Conservation (phyloP, 2,113 vertebrate species). For the Mionectes macconnelli region DNA sequence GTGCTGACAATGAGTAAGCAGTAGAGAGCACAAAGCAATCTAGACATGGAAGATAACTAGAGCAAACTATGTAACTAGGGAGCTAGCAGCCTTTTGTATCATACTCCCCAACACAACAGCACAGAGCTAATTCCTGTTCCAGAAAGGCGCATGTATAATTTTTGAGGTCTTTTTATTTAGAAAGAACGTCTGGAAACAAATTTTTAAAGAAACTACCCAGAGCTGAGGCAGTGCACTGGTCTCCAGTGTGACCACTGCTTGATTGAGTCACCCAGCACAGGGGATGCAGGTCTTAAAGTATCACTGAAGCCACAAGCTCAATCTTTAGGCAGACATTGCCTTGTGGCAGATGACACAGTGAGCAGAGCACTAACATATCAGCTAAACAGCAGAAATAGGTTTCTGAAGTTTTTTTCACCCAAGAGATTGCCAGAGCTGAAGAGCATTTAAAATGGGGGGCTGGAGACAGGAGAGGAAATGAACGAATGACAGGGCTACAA, state of each 20-base stretch:
- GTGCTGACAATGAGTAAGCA: neutral
- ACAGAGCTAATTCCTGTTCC: neutral
- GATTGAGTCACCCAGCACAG: neutral
- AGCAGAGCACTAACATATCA: neutral
- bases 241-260: fast-evolving
- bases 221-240: neutral
- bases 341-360: fast-evolving
- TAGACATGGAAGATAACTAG: neutral
- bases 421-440: neutral
- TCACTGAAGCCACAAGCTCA: neutral
- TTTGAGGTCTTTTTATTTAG: neutral
- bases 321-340: neutral
- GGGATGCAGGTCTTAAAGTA: fast-evolving
- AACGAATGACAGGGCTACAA: neutral
- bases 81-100: neutral
- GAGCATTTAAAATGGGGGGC: neutral
- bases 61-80: neutral
- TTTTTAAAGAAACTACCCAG: neutral
- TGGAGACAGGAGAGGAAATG: neutral
- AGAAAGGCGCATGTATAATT: fast-evolving
- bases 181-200: neutral
- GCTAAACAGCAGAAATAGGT: neutral
- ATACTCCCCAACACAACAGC: neutral
- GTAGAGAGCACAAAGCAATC: neutral
- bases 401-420: neutral